A percentile compares a stretch with the other conserved stretches of the same genome.
These are phyloP conservation scores for Dinoponera quadriceps DNA, from an alignment of 1,140 invertebrate species.

Conservation along the genomic window DNA sequence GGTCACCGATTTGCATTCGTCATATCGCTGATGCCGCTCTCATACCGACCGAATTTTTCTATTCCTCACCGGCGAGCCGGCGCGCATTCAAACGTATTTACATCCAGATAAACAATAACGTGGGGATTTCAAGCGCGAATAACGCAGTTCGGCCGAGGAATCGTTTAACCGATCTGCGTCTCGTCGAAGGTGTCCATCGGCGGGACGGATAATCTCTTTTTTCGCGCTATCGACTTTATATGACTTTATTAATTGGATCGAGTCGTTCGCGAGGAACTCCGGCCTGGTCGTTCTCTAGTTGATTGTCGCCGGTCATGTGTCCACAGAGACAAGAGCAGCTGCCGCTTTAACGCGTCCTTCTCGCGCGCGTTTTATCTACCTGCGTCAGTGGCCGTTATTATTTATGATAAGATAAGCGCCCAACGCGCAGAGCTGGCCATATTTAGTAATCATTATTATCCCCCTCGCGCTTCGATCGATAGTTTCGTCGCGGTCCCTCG, in stretches of 20 bases:
- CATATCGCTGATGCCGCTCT: background rate
- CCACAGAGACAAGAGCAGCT: too few relatives aligned
- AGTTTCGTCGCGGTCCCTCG: background rate
- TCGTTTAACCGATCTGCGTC: too few relatives aligned
- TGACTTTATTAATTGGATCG: too few relatives aligned
- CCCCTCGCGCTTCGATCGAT: slow-evolving; percentile 45
- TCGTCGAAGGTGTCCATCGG: too few relatives aligned
- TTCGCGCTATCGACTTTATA: too few relatives aligned
- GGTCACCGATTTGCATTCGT: background rate
- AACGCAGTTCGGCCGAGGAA: too few relatives aligned
- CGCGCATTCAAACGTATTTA: background rate
- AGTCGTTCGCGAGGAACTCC: too few relatives aligned
- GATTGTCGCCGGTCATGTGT: too few relatives aligned
- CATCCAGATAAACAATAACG: too few relatives aligned
- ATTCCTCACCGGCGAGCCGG: background rate
- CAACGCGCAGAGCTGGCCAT: slow-evolving; percentile 16
- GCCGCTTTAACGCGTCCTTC: background rate
- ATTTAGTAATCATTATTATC: slow-evolving; percentile 44
- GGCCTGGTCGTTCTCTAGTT: too few relatives aligned
- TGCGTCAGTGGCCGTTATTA: slow-evolving; percentile 59
- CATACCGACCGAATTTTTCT: background rate
- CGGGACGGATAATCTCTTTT: too few relatives aligned
- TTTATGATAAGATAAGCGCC: slow-evolving; percentile 66
- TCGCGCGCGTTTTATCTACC: slow-evolving; percentile 41
- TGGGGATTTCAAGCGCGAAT: too few relatives aligned